Conservation (phyloP, 2,113 vertebrate genomes). For the Eretmochelys imbricata region DNA sequence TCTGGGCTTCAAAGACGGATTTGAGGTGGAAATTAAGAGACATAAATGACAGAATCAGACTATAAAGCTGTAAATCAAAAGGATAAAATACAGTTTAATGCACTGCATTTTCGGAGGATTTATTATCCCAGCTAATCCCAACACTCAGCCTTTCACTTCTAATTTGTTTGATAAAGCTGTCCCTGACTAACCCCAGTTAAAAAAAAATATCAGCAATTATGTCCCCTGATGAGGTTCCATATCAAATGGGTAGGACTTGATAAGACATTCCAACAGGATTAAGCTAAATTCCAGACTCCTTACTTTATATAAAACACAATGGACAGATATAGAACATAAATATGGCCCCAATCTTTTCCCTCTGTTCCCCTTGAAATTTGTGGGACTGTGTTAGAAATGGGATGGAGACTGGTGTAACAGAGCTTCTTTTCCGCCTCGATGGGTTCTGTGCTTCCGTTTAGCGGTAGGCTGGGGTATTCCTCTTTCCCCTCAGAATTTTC, state of each 20-base stretch:
- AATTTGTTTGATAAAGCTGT: not conserved
- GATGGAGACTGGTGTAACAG: no score
- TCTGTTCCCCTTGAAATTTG: no score
- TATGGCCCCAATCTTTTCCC: no score
- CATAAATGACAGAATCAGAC: not conserved
- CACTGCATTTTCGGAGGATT: not conserved
- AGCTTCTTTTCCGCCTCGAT: no score
- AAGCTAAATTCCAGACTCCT: not conserved
- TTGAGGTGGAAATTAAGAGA: not conserved
- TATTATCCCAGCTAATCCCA: not conserved
- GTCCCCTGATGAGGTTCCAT: not conserved
- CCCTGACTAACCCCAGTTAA: not conserved
- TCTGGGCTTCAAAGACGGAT: not conserved
- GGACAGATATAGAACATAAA: no score
- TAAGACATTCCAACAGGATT: not conserved
- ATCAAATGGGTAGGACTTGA: not conserved
- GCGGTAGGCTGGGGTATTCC: no score
- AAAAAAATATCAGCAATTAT: not conserved
- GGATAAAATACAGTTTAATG: not conserved
- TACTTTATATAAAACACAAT: no score
- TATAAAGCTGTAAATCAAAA: not conserved
- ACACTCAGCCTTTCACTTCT: not conserved
- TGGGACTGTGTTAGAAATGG: no score
- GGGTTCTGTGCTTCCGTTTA: no score
- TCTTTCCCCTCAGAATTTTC: no score